Conservation (phyloP, 64 coral and sea anemone genomes). For the Montipora capricornis region DNA sequence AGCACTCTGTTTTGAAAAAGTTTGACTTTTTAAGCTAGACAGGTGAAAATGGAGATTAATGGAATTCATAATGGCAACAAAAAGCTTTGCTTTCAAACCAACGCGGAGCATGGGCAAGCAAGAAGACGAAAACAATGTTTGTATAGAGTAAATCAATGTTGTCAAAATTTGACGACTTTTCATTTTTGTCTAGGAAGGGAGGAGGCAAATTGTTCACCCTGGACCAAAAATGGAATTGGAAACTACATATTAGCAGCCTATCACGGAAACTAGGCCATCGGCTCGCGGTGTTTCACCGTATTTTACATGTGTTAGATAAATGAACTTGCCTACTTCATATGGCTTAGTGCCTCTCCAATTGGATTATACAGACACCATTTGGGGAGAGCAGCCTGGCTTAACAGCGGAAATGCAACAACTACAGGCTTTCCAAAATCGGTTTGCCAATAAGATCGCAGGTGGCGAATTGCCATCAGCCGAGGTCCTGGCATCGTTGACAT, state of each 20-base stretch:
- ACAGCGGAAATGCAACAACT: slow-evolving; percentile 54
- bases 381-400: slow-evolving; percentile 42
- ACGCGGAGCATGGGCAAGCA: too few species aligned
- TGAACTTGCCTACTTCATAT: slow-evolving; percentile 14
- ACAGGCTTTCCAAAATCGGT: slow-evolving; percentile 54
- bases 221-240: slow-evolving; percentile 5
- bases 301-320: slow-evolving; percentile 17
- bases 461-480: slow-evolving; percentile 12
- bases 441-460: slow-evolving; percentile 42
- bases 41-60: too few species aligned
- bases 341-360: slow-evolving; percentile 32
- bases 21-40: too few species aligned
- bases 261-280: slow-evolving; percentile 18
- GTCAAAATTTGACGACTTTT: too few species aligned
- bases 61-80: too few species aligned
- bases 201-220: not conserved
- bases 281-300: not conserved
- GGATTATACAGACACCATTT: slow-evolving; percentile 25
- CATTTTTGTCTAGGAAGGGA: too few species aligned
- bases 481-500: slow-evolving; percentile 30
- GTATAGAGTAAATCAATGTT: too few species aligned
- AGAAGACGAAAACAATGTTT: too few species aligned
- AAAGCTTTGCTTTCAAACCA: too few species aligned
- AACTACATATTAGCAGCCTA: slow-evolving; percentile 12
- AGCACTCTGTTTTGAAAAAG: too few species aligned